Conservation (phyloP, 2,797 vertebrate species). For the Tokudaia tokunoshimensis region DNA sequence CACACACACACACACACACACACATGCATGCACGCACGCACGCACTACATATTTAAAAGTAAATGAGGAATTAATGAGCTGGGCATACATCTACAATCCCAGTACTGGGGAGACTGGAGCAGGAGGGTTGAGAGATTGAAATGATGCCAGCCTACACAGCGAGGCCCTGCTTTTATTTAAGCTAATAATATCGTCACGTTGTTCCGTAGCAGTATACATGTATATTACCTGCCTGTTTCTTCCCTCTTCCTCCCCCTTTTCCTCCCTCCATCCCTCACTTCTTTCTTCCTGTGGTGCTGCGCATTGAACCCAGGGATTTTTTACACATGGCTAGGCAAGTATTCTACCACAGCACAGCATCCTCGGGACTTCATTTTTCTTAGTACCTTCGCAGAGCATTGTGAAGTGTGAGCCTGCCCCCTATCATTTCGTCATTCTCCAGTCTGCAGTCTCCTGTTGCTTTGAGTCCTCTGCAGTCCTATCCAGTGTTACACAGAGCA, state of each 20-base stretch:
- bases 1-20: not conserved
- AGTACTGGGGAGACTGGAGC: not conserved
- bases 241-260: not conserved
- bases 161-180: not conserved
- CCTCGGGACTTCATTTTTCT: not conserved
- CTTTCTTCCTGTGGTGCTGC: not conserved
- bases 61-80: not conserved
- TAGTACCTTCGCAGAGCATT: not conserved
- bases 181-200: no score
- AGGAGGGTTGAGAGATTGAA: not conserved
- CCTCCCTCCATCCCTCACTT: not conserved
- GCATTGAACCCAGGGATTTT: not conserved
- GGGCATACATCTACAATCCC: not conserved
- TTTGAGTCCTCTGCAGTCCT: not conserved
- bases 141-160: not conserved
- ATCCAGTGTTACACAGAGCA: not conserved
- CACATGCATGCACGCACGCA: not conserved
- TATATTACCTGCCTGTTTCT: not conserved
- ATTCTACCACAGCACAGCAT: not conserved
- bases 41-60: not conserved
- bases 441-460: not conserved
- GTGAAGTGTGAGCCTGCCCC: not conserved
- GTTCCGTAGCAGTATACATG: not conserved
- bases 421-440: not conserved
- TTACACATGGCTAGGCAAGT: not conserved